Evolutionary conservation across 2,888 invertebrate species (phyloP), one percentile per base, ranked within the genome.

Genomic region (Clanis bilineata): DNA sequence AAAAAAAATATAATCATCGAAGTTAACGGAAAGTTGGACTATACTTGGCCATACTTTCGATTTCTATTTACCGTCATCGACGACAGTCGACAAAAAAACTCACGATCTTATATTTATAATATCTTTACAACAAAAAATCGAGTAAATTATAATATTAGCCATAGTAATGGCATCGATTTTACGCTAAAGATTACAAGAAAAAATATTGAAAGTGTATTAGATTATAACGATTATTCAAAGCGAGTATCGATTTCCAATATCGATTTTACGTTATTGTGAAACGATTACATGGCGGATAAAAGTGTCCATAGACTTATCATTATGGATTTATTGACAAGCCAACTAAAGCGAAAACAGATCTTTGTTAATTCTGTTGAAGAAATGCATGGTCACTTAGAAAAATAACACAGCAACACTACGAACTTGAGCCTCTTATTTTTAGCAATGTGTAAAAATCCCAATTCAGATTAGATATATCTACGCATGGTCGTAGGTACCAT

Each of bases 11-110:
- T n/a, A 25, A 25, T 25, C 25, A 3, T 4, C 6, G 25, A n/a
- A n/a, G n/a, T n/a, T 25, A 25, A 25, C 6, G 25, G 3, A 25
- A 25, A 25, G 25, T 25, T 25, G 6, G 3, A 25, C 6, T 25
- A 4, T 4, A 23, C 25, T 62, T 68, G 64, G 58, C 56, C 44
- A 36, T 43, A 62, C 68, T 70, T 70, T 68, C 68, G 62, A 62
- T 66, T 68, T 68, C 66, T 25, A 58, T 56, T 51, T 41, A 57
- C 55, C 47, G 15, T 39, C 45, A 23, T 44, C 15, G 36, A 56
- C 39, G 18, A 45, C 18, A 45, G 39, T 28, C 7, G 10, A 60
- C 38, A 39, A 58, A 45, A n/a, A 60, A 60, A 60, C 56, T 32
- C 28, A 58, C 51, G 51, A 18, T 38, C 23, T 23, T 12, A 44